These are phyloP conservation scores for Muscicapa striata DNA, from an alignment of 2,797 vertebrate species.

Conservation along the genomic window DNA sequence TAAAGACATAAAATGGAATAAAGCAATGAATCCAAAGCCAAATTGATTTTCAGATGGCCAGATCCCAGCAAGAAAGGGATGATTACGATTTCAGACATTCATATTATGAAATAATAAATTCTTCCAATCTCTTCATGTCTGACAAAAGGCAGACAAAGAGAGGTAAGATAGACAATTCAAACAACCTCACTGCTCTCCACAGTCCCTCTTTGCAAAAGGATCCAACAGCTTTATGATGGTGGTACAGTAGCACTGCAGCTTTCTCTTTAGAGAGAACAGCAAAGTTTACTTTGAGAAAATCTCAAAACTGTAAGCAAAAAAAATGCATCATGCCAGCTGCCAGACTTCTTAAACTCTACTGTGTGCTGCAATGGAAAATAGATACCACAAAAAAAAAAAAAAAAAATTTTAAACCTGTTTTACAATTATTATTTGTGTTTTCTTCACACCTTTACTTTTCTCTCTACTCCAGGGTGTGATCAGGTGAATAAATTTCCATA, in stretches of 20 bases:
- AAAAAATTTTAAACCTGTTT: not conserved
- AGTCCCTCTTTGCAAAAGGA: not conserved
- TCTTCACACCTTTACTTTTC: not conserved
- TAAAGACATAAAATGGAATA: not conserved
- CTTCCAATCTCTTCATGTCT: not conserved
- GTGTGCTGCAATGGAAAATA: not conserved
- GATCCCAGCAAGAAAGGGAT: not conserved
- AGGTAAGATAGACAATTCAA: not conserved
- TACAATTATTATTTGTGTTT: not conserved
- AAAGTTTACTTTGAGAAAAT: not conserved
- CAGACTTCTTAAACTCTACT: not conserved
- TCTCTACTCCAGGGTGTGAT: not conserved
- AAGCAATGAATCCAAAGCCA: not conserved
- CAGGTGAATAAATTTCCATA: constrained; percentile 13
- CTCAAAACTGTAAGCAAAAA: not conserved
- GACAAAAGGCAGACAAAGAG: not conserved
- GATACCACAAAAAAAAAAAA: not conserved
- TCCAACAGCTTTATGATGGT: not conserved
- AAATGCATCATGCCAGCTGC: not conserved
- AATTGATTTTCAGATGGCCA: not conserved
- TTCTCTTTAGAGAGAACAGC: not conserved
- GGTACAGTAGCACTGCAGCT: not conserved
- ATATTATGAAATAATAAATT: not conserved
- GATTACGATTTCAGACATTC: not conserved
- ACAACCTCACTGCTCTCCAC: not conserved